Percentiles rank a stretch among this genome's conserved stretches.
These are phyloP conservation scores for Rosalia funebris DNA, from an alignment of 2,888 invertebrate species.

Conservation along the genomic window DNA sequence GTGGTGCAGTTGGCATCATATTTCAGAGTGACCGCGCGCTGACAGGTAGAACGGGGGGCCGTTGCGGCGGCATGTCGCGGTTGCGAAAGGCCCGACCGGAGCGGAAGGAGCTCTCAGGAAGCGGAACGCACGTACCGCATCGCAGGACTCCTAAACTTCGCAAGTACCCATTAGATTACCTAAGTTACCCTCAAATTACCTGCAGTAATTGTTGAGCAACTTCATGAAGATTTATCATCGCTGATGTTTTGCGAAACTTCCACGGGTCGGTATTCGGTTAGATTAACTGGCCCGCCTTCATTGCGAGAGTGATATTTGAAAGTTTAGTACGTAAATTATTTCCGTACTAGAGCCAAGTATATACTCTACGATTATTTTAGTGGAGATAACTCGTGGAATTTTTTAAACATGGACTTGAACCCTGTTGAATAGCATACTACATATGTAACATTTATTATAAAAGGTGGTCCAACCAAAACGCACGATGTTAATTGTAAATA, in stretches of 20 bases:
- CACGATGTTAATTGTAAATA: too few species aligned
- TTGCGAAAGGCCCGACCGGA: conserved; percentile 24
- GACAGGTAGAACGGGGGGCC: conserved; percentile 18
- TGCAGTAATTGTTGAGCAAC: conserved; percentile 35
- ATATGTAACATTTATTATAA: too few species aligned
- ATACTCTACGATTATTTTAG: too few species aligned
- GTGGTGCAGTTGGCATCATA: conserved; percentile 18
- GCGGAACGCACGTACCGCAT: conserved; percentile 37
- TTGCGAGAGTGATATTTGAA: too few species aligned
- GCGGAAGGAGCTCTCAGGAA: conserved; percentile 27
- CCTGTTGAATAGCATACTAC: too few species aligned
- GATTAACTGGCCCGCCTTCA: not conserved
- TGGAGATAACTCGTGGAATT: too few species aligned
- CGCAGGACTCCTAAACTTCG: conserved; percentile 23
- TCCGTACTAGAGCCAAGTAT: too few species aligned
- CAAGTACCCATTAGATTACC: conserved; percentile 32
- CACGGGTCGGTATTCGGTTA: conserved; percentile 22
- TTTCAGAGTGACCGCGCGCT: conserved; percentile 8
- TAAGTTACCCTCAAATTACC: conserved; percentile 37
- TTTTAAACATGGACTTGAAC: too few species aligned
- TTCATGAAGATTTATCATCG: conserved; percentile 29
- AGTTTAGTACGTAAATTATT: too few species aligned
- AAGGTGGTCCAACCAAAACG: too few species aligned
- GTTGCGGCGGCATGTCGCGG: conserved; percentile 29
- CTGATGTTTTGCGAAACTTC: conserved; percentile 25